Conservation (phyloP, 1,140 invertebrate species). For the Drosophila nikananu region DNA sequence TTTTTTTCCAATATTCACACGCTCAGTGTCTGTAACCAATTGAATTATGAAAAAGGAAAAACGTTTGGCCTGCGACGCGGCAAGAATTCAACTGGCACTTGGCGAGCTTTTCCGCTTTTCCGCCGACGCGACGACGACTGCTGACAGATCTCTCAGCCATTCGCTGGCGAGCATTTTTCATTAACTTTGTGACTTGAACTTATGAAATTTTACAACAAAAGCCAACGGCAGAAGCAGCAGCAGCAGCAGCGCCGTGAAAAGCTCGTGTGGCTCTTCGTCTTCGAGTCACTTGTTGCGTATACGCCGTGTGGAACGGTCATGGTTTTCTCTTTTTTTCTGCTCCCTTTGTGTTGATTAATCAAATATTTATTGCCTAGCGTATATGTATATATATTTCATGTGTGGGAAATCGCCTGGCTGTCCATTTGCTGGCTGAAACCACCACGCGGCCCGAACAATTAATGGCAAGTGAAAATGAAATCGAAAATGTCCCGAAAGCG, state of each 20-base stretch:
- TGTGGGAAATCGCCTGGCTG: constrained; percentile 16
- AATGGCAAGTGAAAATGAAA: constrained; percentile 45
- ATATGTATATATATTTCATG: constrained; percentile 22
- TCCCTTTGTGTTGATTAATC: constrained; percentile 24
- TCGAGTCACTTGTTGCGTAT: constrained; percentile 79
- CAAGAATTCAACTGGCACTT: constrained; percentile 72
- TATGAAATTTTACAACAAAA: constrained; percentile 44
- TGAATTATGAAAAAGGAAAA: constrained; percentile 28
- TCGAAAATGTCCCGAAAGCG: constrained; percentile 32
- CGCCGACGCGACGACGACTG: constrained; percentile 40
- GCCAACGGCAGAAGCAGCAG: constrained; percentile 10
- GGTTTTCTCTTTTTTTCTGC: neutral
- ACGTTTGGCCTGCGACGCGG: constrained; percentile 62
- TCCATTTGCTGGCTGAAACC: constrained; percentile 6
- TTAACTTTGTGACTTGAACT: constrained; percentile 73
- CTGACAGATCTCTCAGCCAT: constrained; percentile 59
- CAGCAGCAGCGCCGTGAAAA: constrained; percentile 31
- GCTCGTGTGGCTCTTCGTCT: constrained; percentile 22
- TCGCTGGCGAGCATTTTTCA: constrained; percentile 59
- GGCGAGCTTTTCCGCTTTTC: constrained; percentile 70
- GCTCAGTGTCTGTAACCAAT: constrained; percentile 4
- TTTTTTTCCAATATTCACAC: constrained; percentile 47
- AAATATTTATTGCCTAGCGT: constrained; percentile 32
- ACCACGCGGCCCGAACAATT: constrained; percentile 23
- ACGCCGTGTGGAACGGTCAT: constrained; percentile 52